Conservation (phyloP, 2,888 invertebrate species). For the Eilema griseolum region DNA sequence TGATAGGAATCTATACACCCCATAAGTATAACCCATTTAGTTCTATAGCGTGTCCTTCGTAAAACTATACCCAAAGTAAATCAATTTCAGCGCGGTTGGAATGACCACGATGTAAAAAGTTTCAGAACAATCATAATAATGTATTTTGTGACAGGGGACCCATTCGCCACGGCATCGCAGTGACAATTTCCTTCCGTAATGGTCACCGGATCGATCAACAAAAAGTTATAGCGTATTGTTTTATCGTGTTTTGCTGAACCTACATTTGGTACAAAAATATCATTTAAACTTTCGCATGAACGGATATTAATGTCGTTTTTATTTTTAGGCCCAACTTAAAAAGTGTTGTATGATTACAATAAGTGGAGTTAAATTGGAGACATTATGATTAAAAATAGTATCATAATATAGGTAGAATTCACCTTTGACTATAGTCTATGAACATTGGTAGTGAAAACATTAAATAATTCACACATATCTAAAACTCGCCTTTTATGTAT, state of each 20-base stretch:
- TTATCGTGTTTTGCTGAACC: background rate
- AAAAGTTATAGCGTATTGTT: background rate
- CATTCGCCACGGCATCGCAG: conserved; percentile 7
- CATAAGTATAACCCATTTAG: background rate
- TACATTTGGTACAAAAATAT: background rate
- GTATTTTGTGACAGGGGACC: conserved; percentile 9
- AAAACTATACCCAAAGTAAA: conserved; percentile 6
- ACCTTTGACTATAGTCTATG: no score
- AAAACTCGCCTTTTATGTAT: no score
- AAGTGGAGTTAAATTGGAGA: no score
- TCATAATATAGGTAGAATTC: no score
- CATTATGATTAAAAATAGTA: no score
- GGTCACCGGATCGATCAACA: background rate
- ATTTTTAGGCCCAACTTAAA: no score
- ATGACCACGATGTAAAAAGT: conserved; percentile 8
- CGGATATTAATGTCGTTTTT: no score
- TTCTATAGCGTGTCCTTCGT: background rate
- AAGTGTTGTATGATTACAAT: no score
- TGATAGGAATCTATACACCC: no score
- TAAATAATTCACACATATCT: no score
- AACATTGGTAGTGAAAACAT: no score
- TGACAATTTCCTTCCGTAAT: background rate
- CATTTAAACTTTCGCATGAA: no score
- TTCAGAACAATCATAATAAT: conserved; percentile 8
- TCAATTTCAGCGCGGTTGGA: background rate